Percentiles rank a stretch among this genome's conserved stretches.
These are phyloP conservation scores for Drepana arcuata DNA, from an alignment of 1,140 invertebrate species.

Conservation along the genomic window DNA sequence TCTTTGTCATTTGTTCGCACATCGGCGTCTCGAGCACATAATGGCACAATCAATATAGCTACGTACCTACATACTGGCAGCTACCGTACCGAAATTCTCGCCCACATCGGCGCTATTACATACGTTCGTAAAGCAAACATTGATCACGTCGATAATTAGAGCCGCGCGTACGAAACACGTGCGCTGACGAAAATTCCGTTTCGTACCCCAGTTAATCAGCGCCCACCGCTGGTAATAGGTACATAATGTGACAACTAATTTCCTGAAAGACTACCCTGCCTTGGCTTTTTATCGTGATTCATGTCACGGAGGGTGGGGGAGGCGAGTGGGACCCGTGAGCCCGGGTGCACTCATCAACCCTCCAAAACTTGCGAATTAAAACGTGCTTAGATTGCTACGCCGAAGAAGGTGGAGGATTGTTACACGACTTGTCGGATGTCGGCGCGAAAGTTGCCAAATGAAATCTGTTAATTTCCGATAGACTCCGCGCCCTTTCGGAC, in stretches of 20 bases:
- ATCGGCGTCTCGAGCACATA: no score
- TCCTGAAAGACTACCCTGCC: slow-evolving; percentile 51
- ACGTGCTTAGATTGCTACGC: slow-evolving; percentile 60
- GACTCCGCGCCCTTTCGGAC: slow-evolving; percentile 7
- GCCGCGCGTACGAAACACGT: slow-evolving; percentile 11
- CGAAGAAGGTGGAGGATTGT: no score
- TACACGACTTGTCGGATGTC: no score
- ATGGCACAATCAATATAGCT: no score
- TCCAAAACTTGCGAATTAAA: slow-evolving; percentile 64
- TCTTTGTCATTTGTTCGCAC: no score
- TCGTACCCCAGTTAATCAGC: slow-evolving; percentile 32
- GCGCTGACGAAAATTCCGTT: slow-evolving; percentile 17
- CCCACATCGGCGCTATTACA: no score
- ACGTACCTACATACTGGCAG: no score
- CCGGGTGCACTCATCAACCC: slow-evolving; percentile 56
- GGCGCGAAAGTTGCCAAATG: slow-evolving; percentile 24
- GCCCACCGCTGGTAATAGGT: slow-evolving; percentile 44
- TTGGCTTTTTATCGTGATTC: slow-evolving; percentile 52
- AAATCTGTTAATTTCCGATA: slow-evolving; percentile 29
- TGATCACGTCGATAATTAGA: slow-evolving; percentile 19
- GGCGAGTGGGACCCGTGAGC: no score
- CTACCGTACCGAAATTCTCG: no score
- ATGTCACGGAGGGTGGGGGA: no score
- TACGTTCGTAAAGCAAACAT: slow-evolving; percentile 23
- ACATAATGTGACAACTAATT: slow-evolving; percentile 67